phyloP scores from a whole-genome alignment of 2,797 vertebrate species.

The Scolopax bukidnonensis region DNA sequence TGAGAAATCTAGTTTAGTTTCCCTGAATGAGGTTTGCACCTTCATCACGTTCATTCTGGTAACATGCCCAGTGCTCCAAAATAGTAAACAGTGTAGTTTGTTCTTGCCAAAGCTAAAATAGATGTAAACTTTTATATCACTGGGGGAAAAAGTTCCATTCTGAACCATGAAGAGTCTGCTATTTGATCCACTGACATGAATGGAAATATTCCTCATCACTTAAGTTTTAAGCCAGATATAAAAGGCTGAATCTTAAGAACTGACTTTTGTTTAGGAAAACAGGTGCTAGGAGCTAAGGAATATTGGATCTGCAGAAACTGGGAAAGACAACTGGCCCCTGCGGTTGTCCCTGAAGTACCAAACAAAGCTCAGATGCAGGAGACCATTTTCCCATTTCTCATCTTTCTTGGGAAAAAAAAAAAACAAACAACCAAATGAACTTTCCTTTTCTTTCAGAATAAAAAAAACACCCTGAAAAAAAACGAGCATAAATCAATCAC shows the following conservation, averaged over 20 bases:
- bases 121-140: not conserved
- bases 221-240: not conserved
- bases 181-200: not conserved
- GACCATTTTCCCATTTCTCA: not conserved
- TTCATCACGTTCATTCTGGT: not conserved
- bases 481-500: fast-evolving
- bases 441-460: not conserved
- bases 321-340: not conserved
- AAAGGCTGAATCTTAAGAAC: not conserved
- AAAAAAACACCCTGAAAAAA: not conserved
- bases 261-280: not conserved
- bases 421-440: not conserved
- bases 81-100: not conserved
- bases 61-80: not conserved
- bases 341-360: not conserved
- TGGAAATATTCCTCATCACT: not conserved
- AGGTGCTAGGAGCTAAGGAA: not conserved
- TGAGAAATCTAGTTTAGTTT: not conserved
- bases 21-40: not conserved
- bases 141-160: not conserved
- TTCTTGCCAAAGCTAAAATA: not conserved
- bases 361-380: not conserved
- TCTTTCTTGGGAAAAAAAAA: not conserved
- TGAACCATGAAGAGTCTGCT: not conserved
- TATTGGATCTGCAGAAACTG: not conserved